Percentiles rank a stretch among this genome's conserved stretches.
phyloP scores from a whole-genome alignment of 2,888 invertebrate genomes.

The Lepidochrysops patricia region DNA sequence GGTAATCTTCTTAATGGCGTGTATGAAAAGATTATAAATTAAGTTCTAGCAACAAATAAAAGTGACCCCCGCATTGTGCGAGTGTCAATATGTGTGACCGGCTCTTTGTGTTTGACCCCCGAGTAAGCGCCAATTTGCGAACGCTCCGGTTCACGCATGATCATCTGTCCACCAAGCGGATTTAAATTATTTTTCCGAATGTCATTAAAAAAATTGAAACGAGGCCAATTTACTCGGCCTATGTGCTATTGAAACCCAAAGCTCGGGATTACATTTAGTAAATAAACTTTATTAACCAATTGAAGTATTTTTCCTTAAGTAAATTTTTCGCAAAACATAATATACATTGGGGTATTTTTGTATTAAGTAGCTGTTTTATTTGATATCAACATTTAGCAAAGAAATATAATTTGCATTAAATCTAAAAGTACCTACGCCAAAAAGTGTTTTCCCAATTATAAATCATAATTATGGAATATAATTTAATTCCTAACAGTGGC shows the following conservation, averaged over 20 bases:
- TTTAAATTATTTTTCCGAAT: conserved; percentile 34
- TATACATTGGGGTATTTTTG: too few species aligned
- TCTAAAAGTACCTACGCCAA: background rate
- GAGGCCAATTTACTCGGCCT: conserved; percentile 19
- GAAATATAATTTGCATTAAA: background rate
- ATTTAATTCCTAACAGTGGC: background rate
- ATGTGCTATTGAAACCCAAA: too few species aligned
- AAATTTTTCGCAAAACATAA: too few species aligned
- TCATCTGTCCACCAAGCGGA: conserved; percentile 38
- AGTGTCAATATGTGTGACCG: conserved; percentile 75
- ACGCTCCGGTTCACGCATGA: conserved; percentile 55
- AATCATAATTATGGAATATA: background rate
- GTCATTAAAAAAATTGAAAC: conserved; percentile 35
- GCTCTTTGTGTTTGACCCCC: conserved; percentile 65
- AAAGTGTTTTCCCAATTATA: background rate
- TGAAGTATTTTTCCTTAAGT: too few species aligned
- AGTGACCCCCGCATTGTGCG: conserved; percentile 71
- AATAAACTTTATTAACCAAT: too few species aligned
- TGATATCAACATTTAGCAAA: background rate
- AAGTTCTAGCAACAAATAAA: conserved; percentile 75
- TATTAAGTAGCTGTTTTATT: too few species aligned
- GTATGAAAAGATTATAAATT: conserved; percentile 76
- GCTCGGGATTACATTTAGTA: too few species aligned
- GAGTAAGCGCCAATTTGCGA: conserved; percentile 67
- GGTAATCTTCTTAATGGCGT: conserved; percentile 74